Base-by-base conservation (phyloP, 1,140 invertebrate species). In the Vollenhovia emeryi region DNA sequence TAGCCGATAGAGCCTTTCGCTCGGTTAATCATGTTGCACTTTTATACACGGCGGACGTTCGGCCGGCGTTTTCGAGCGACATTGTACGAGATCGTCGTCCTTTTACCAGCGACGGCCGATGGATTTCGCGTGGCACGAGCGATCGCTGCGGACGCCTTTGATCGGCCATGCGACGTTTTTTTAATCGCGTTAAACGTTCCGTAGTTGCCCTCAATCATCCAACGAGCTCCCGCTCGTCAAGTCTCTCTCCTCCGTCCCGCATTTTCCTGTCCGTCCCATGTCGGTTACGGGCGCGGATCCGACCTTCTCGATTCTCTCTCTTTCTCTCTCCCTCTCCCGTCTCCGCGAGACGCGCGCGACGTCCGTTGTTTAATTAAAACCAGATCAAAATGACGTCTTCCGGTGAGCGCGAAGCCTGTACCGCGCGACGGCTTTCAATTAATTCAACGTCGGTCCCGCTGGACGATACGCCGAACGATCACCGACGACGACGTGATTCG, bases 281-380 rank as follows among this genome's bases (percentile, higher is more conserved):
- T 66, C 73, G 52, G 55, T 13, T 79, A 66, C 45, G 15, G 30
- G 13, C 40, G 40, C 43, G 75, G 11, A 9, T 21, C n/a, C 66
- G 24, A 57, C 45, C 40, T 66, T 66, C 57, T 66, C 82, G 33
- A 21, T 64, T 78, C 33, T 43, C 55, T 73, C 64, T 52, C 21
- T 27, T 40, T 24, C 66, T 18, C 27, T 48, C 43, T 27, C 69
- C 50, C 33, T 78, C 52, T 82, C 43, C 64, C 18, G 33, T 13
- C 59, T 33, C 15, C 27, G 9, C 48, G n/a, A 55, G 62, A 78
- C 27, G 48, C 11, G n/a, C 36, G 64, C 27, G 30, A 66, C 76
- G 62, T 87, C 68, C 73, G 83, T 62, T 87, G 75, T 87, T 86
- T 87, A 87, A 87, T 87, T 87, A 87, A 87, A 87, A 86, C 40